Evolutionary conservation across 2,797 vertebrate genomes (phyloP), one percentile per base, ranked within the genome.

Genomic region (Distichodus sexfasciatus): DNA sequence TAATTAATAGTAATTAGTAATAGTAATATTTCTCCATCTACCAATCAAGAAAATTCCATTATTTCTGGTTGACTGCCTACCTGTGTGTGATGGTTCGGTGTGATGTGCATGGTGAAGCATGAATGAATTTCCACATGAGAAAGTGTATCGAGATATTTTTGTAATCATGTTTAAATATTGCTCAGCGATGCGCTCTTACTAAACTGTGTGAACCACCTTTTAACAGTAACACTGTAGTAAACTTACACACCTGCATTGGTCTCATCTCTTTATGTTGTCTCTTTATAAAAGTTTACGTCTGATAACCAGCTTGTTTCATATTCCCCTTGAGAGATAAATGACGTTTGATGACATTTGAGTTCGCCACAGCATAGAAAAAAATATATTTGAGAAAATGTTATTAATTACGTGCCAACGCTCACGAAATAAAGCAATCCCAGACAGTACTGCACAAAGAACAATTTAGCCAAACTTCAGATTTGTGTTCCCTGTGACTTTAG

Each of bases 131-230:
- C 73, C 40, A 41, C 29, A 58, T 47, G 35, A 58, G 44, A 35
- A 41, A 47, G 11, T 61, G 48, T 69, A 77, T 66, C 53, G 51
- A 64, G 48, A 72, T 28, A 55, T 70, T 66, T 66, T 70, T 60
- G 63, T 68, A 36, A 51, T 17, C 29, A 47, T 57, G 38, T 44
- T 33, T 17, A 65, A 41, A 51, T 63, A 53, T 72, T 73, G 71
- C 57, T 74, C 38, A 62, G 59, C 63, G 33, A 62, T 74, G 77
- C 68, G 8, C 69, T 67, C 28, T 76, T 74, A 71, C 68, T 74
- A 61, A 74, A 74, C 67, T 65, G 33, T 76, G 64, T 79, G 59
- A 79, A 79, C 74, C 71, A 79, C 71, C 68, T 74, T 35, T 79
- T 78, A 62, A 70, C 65, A 68, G 59, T 55, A 68, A 71, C 67